These are phyloP conservation scores for Bombus waltoni DNA, from an alignment of 1,140 invertebrate genomes.

Conservation along the genomic window DNA sequence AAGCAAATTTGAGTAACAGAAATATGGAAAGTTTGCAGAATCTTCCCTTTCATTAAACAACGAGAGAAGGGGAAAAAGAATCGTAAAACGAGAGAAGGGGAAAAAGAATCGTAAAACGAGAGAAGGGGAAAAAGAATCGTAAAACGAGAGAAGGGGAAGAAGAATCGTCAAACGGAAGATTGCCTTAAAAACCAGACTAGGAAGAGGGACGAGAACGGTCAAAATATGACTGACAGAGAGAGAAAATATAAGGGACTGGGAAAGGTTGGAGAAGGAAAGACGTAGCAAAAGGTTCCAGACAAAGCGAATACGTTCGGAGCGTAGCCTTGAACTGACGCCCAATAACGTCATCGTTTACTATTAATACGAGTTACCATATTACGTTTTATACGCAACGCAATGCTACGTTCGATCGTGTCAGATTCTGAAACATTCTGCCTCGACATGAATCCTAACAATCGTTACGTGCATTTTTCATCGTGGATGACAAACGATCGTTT, in stretches of 20 bases:
- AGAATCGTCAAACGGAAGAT: neutral
- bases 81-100: neutral
- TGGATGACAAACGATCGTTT: neutral
- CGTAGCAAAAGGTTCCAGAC: constrained; percentile 10
- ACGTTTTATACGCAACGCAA: constrained; percentile 39
- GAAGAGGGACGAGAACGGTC: constrained; percentile 22
- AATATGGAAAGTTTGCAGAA: neutral
- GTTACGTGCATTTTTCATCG: neutral
- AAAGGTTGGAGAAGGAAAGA: neutral
- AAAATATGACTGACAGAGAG: constrained; percentile 21
- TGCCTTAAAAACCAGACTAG: neutral
- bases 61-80: neutral
- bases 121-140: neutral
- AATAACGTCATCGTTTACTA: constrained; percentile 65
- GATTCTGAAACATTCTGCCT: neutral
- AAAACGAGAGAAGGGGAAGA: neutral
- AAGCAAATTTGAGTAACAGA: neutral
- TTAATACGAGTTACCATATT: constrained; percentile 61
- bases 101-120: too few relatives aligned
- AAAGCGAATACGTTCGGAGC: constrained; percentile 6
- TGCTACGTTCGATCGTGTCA: neutral
- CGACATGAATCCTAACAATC: neutral
- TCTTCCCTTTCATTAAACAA: neutral
- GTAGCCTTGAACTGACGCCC: constrained; percentile 70
- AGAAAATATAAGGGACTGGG: neutral